phyloP scores from a whole-genome alignment of 2,888 invertebrate genomes.

The Catotricha subobsoleta region DNA sequence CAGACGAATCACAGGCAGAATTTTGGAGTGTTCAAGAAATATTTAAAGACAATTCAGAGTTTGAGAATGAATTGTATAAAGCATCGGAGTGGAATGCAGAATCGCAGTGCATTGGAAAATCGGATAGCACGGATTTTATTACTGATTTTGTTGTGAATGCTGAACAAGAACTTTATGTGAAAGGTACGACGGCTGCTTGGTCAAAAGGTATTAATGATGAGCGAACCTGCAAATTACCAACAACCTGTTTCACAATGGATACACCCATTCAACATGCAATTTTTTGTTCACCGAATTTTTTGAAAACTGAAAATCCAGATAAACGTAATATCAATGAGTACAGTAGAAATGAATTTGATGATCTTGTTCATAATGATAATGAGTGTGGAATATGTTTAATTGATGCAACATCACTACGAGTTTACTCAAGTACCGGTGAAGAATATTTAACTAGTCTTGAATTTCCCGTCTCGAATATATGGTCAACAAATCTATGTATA shows the following conservation, averaged over 20 bases:
- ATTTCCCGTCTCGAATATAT: slow-evolving; percentile 60
- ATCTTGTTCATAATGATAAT: background rate
- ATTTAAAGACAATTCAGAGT: slow-evolving; percentile 31
- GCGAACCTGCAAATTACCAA: slow-evolving; percentile 16
- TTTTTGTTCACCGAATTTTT: slow-evolving; percentile 46
- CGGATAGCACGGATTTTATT: slow-evolving; percentile 18
- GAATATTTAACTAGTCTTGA: slow-evolving; percentile 69
- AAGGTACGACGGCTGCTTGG: slow-evolving; percentile 71
- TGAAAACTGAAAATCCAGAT: slow-evolving; percentile 31
- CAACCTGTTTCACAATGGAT: slow-evolving; percentile 57
- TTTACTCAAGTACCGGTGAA: slow-evolving; percentile 62
- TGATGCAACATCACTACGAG: slow-evolving; percentile 56
- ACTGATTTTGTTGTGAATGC: slow-evolving; percentile 29
- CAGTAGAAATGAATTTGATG: background rate
- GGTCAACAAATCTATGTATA: slow-evolving; percentile 73
- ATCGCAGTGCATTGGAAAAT: background rate
- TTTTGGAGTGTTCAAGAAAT: slow-evolving; percentile 40
- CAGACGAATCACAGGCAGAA: slow-evolving; percentile 32
- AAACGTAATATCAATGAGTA: slow-evolving; percentile 11
- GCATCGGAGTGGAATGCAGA: too few relatives aligned
- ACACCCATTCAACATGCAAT: slow-evolving; percentile 65
- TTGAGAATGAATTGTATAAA: background rate
- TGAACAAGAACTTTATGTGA: slow-evolving; percentile 80
- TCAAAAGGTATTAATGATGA: slow-evolving; percentile 35
- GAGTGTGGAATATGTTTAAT: slow-evolving; percentile 44